phyloP scores from a whole-genome alignment of 2,888 invertebrate species.

The Agapostemon virescens region DNA sequence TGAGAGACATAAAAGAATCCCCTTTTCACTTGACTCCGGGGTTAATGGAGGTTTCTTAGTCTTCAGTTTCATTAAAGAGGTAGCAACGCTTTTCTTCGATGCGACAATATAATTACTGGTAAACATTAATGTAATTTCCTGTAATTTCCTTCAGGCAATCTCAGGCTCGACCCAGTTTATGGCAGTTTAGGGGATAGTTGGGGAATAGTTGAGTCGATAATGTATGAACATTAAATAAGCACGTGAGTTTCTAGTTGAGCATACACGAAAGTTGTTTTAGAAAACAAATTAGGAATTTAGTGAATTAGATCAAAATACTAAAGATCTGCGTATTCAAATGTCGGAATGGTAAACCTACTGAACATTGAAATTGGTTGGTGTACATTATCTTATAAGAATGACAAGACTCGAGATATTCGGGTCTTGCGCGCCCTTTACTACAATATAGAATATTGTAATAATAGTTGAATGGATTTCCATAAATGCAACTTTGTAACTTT shows the following conservation, averaged over 20 bases:
- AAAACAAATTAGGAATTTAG: neutral
- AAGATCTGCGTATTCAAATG: no score
- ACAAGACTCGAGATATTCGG: no score
- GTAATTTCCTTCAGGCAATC: neutral
- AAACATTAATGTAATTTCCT: conserved; percentile 1
- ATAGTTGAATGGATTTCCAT: no score
- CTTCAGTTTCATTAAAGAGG: neutral
- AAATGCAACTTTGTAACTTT: no score
- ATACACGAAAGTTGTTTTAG: neutral
- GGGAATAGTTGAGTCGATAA: neutral
- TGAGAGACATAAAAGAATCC: neutral
- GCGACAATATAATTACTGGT: neutral
- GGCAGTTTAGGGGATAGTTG: neutral
- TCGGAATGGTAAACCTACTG: no score
- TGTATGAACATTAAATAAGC: neutral
- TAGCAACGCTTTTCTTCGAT: neutral
- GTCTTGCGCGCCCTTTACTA: no score
- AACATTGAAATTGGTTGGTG: no score
- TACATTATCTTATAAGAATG: no score
- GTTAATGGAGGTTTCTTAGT: neutral
- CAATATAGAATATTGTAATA: no score
- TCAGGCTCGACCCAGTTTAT: neutral
- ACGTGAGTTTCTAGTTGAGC: neutral
- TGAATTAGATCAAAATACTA: neutral
- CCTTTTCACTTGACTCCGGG: neutral